phyloP scores from a whole-genome alignment of 1,140 invertebrate species.

The Sitodiplosis mosellana region DNA sequence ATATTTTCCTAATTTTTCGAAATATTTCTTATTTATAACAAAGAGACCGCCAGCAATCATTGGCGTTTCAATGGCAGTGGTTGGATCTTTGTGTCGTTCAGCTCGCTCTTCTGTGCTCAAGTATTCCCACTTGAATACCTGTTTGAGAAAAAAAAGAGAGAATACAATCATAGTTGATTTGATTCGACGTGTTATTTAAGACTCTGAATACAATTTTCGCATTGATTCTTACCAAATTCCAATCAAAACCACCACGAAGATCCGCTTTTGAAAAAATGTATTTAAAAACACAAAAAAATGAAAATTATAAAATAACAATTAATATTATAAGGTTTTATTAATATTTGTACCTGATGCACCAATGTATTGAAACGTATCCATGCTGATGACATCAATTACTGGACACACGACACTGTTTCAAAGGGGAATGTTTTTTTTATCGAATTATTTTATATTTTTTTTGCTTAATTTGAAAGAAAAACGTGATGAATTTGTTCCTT shows the following conservation, averaged over 20 bases:
- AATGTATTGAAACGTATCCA: conserved; percentile 96
- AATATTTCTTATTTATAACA: conserved; percentile 80
- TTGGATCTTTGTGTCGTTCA: conserved; percentile 61
- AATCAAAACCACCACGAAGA: conserved; percentile 87
- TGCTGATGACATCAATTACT: conserved; percentile 95
- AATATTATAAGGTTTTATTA: too few species aligned
- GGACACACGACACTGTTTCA: conserved; percentile 57
- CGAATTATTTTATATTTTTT: too few species aligned
- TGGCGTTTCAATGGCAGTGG: conserved; percentile 64
- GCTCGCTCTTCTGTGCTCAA: conserved; percentile 66
- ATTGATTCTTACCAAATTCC: conserved; percentile 61
- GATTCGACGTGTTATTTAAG: not conserved
- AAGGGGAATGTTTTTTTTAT: too few species aligned
- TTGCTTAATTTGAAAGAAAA: too few species aligned
- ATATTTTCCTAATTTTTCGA: conserved; percentile 87
- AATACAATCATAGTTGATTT: not conserved
- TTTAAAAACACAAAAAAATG: too few species aligned
- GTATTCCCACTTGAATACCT: conserved; percentile 78
- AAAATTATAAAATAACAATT: too few species aligned
- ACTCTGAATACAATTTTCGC: not conserved
- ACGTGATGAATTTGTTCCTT: too few species aligned
- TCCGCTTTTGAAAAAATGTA: too few species aligned
- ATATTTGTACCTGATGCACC: too few species aligned
- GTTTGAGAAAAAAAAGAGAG: not conserved
- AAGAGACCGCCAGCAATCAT: conserved; percentile 93